Evolutionary conservation across 2,888 invertebrate species (phyloP).

Genomic region (Drosophila macrothrix): DNA sequence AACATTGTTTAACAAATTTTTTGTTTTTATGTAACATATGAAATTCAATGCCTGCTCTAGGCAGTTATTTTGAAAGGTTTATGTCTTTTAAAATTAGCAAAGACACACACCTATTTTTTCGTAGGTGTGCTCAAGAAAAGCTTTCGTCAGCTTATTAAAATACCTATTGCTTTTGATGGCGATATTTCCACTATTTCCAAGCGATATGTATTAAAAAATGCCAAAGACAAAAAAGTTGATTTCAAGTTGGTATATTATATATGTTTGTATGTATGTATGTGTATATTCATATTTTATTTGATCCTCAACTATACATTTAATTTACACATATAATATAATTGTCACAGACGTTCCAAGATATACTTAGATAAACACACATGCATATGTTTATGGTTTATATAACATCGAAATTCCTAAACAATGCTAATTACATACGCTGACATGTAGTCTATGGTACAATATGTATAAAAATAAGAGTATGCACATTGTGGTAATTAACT

Average conservation of each 20-base stretch:
- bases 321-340: slow-evolving; percentile 56
- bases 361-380: slow-evolving; percentile 59
- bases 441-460: slow-evolving; percentile 4
- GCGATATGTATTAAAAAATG: slow-evolving; percentile 34
- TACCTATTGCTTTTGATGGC: slow-evolving; percentile 22
- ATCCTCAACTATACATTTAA: slow-evolving; percentile 53
- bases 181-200: slow-evolving; percentile 17
- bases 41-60: slow-evolving; percentile 20
- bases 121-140: background rate
- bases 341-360: slow-evolving; percentile 71
- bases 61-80: background rate
- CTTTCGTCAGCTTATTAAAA: slow-evolving; percentile 12
- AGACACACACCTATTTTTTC: slow-evolving; percentile 32
- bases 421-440: slow-evolving; percentile 14
- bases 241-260: slow-evolving; percentile 24
- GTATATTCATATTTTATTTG: slow-evolving; percentile 52
- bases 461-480: slow-evolving; percentile 49
- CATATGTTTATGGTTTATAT: slow-evolving; percentile 33
- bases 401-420: slow-evolving; percentile 43
- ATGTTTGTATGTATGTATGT: background rate
- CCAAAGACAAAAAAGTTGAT: slow-evolving; percentile 5
- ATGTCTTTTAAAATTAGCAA: background rate
- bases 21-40: background rate
- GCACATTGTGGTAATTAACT: slow-evolving; percentile 37
- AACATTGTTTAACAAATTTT: slow-evolving; percentile 4